These are phyloP conservation scores for Clitarchus hookeri DNA, from an alignment of 2,888 invertebrate genomes.

Conservation along the genomic window DNA sequence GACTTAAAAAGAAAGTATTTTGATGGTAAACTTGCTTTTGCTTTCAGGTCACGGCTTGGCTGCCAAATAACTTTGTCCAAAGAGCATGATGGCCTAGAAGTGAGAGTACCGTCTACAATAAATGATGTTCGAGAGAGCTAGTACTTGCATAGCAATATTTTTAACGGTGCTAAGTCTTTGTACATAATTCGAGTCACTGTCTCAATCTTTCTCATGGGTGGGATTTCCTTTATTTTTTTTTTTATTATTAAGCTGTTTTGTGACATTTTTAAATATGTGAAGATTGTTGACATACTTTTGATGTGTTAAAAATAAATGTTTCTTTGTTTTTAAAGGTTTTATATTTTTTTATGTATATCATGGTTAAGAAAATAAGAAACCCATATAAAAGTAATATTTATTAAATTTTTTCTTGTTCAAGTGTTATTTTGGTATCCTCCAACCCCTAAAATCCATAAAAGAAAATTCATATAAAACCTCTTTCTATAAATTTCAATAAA, in stretches of 20 bases:
- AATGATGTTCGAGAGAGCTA: conserved; percentile 70
- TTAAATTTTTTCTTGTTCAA: no score
- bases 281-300: background rate
- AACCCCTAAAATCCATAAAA: no score
- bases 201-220: background rate
- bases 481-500: no score
- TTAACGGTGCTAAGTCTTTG: background rate
- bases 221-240: background rate
- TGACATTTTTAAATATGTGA: no score
- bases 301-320: background rate
- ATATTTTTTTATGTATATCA: background rate
- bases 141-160: background rate
- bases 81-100: conserved; percentile 83
- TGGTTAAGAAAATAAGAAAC: no score
- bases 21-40: conserved; percentile 31
- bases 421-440: no score
- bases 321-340: background rate
- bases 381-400: no score
- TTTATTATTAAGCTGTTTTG: background rate
- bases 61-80: conserved; percentile 90
- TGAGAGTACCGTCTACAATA: conserved; percentile 82
- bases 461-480: no score
- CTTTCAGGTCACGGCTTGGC: conserved; percentile 80
- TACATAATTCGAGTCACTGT: background rate
- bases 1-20: background rate